Evolutionary conservation across 2,797 vertebrate species (phyloP), one percentile per base, ranked within the genome.

Genomic region (Atherinosoma microstoma): DNA sequence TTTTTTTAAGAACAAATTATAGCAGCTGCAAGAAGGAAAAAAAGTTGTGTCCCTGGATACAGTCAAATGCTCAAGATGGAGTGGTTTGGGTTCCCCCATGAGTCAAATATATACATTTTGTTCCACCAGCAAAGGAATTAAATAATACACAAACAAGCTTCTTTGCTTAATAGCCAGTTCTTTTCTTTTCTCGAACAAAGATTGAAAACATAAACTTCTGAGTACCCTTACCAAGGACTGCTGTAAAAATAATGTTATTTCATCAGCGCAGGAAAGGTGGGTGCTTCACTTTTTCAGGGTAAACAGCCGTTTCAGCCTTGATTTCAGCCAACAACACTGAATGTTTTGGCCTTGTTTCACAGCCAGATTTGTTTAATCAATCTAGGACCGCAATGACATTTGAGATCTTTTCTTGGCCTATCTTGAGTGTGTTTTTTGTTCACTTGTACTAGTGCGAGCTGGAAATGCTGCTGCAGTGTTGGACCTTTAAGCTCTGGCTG

Each of bases 371-470:
- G 42, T 30, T 58, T 82, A 32, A 72, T 84, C 24, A 24, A 36
- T 58, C 45, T 6, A 0, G 24, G 56, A 56, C 38, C 53, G 58
- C 18, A 5, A 53, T 49, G 70, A 75, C 47, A 59, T 36, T 54
- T 13, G 0, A 75, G 61, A 82, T 73, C 29, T 51, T 58, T 68
- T 71, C 30, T 45, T 84, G 72, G 64, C 64, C 30, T 32, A 24
- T 65, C 34, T 51, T 40, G 35, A 18, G 35, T 62, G 56, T 71
- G 24, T 54, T 27, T 36, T 63, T 9, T 24, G 49, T 40, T 73
- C 61, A 59, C 88, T 82, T 83, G 87, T 82, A 68, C 71, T 70
- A 77, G 69, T 85, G 84, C 6, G 80, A 77, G 58, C 58, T 34
- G 75, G 80, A 74, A 84, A 80, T 29, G n/a, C 61, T 35, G 30